Percentiles rank a stretch among this genome's conserved stretches.
phyloP scores from a whole-genome alignment of 2,888 invertebrate genomes.

The Arge pagana region DNA sequence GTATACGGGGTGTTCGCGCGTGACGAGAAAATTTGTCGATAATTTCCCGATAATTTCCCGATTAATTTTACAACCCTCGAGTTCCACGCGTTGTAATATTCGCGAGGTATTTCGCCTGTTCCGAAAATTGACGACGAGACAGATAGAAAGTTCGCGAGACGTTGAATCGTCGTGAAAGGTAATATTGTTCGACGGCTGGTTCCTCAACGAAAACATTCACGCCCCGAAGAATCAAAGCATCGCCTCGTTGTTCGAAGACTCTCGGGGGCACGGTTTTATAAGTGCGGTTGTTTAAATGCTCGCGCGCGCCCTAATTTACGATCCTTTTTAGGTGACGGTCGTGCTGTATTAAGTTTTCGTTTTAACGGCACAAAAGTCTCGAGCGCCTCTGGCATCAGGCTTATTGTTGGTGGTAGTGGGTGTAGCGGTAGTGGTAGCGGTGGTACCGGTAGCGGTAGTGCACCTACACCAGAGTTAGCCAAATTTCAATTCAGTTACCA shows the following conservation, averaged over 20 bases:
- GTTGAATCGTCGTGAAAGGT: slow-evolving; percentile 26
- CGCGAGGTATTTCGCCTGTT: too few species aligned
- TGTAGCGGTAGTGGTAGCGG: neutral
- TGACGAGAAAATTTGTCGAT: too few species aligned
- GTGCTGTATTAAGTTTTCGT: slow-evolving; percentile 29
- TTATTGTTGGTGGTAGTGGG: neutral
- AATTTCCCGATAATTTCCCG: too few species aligned
- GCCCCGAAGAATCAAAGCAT: slow-evolving; percentile 30
- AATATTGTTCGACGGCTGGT: slow-evolving; percentile 35
- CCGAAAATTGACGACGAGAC: too few species aligned
- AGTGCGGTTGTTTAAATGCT: slow-evolving; percentile 26
- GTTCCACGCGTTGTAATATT: too few species aligned
- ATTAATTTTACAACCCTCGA: too few species aligned
- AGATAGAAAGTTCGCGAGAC: slow-evolving; percentile 5
- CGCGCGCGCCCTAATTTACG: slow-evolving; percentile 37
- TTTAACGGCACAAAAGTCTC: slow-evolving; percentile 15
- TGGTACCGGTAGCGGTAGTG: neutral
- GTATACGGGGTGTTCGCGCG: too few species aligned
- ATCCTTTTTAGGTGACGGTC: slow-evolving; percentile 25
- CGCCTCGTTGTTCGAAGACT: slow-evolving; percentile 26
- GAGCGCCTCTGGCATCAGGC: slow-evolving; percentile 1
- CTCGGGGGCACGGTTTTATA: neutral
- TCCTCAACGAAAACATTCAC: slow-evolving; percentile 34
- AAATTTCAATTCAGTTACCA: too few species aligned
- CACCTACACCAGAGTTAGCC: too few species aligned